Evolutionary conservation across 2,888 invertebrate species (phyloP).

Genomic region (Acanthosepion esculentum): DNA sequence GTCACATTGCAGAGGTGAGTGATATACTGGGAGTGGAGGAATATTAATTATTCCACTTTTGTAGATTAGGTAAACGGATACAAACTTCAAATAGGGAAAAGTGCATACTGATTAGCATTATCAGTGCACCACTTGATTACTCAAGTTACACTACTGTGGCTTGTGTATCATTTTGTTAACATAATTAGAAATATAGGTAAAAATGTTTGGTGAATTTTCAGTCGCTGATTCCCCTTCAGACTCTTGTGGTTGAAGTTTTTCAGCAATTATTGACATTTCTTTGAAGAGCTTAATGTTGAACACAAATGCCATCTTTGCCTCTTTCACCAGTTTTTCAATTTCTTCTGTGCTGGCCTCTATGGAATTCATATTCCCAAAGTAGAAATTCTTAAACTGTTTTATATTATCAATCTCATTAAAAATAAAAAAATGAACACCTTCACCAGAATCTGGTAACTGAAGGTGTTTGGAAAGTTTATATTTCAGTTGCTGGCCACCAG

Average conservation of each 20-base stretch:
- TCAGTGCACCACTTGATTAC: not conserved
- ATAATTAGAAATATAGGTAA: not conserved
- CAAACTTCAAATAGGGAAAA: not conserved
- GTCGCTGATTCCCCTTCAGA: not conserved
- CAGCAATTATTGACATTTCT: constrained; percentile 47
- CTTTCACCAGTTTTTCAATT: constrained; percentile 46
- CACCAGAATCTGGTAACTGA: constrained; percentile 48
- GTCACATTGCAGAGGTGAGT: too few relatives aligned
- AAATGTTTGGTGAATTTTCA: not conserved
- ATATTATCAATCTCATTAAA: constrained; percentile 51
- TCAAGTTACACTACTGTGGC: not conserved
- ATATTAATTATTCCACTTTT: too few relatives aligned
- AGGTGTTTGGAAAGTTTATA: constrained; percentile 50
- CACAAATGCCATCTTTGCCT: constrained; percentile 51
- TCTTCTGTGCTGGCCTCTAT: constrained; percentile 48
- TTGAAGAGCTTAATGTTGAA: constrained; percentile 53
- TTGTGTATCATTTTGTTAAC: not conserved
- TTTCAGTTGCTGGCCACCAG: constrained; percentile 60
- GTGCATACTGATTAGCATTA: not conserved
- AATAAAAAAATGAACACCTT: constrained; percentile 54
- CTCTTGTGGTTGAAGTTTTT: not conserved
- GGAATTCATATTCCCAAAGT: constrained; percentile 52
- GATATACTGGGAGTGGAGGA: too few relatives aligned
- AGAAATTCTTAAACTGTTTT: constrained; percentile 52
- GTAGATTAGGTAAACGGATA: too few relatives aligned